phyloP scores from a whole-genome alignment of 2,888 invertebrate genomes.

The Drosophila pegasa region DNA sequence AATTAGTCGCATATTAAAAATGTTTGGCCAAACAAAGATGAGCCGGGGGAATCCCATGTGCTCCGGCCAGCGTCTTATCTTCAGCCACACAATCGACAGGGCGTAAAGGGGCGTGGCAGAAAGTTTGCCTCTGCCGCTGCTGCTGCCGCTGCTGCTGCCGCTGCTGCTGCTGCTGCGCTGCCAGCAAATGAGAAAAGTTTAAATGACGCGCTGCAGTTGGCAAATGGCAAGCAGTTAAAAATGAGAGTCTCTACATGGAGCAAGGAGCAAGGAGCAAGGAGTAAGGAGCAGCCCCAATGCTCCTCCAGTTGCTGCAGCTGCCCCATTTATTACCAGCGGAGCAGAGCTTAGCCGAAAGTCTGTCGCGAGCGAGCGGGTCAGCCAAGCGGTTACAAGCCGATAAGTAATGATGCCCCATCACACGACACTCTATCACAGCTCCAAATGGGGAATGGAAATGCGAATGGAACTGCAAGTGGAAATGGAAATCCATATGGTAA shows the following conservation, averaged over 20 bases:
- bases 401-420: slow-evolving; percentile 23
- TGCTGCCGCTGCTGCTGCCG: slow-evolving; percentile 46
- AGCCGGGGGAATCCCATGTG: slow-evolving; percentile 22
- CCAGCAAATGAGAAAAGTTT: slow-evolving; percentile 79
- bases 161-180: slow-evolving; percentile 47
- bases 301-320: slow-evolving; percentile 13
- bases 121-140: slow-evolving; percentile 58
- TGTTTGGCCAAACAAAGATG: slow-evolving; percentile 75
- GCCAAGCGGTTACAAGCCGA: slow-evolving; percentile 23
- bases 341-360: slow-evolving; percentile 43
- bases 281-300: slow-evolving; percentile 21
- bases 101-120: slow-evolving; percentile 32
- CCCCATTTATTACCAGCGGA: slow-evolving; percentile 70
- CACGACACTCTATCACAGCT: slow-evolving; percentile 4
- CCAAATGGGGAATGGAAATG: not conserved
- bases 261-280: slow-evolving; percentile 37
- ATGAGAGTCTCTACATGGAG: slow-evolving; percentile 65
- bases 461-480: not conserved
- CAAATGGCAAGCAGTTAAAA: slow-evolving; percentile 79
- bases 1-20: slow-evolving; percentile 81
- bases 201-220: slow-evolving; percentile 81
- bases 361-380: slow-evolving; percentile 4
- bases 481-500: slow-evolving; percentile 6
- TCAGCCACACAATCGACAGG: not conserved
- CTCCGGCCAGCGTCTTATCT: slow-evolving; percentile 16